Conservation (phyloP, 1,140 invertebrate species). For the Trichoplusia ni region DNA sequence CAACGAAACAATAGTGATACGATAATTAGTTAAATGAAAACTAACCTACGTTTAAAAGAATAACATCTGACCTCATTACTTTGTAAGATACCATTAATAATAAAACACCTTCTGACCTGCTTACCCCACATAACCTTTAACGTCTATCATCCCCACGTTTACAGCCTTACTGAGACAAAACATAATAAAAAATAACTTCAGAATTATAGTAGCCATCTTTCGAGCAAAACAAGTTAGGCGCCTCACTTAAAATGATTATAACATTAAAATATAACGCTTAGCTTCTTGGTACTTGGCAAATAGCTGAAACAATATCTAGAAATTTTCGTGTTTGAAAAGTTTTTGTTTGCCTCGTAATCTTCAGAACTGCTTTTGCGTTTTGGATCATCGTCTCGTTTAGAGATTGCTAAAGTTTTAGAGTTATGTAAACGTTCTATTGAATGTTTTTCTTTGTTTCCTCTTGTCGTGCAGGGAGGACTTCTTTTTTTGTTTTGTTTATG, state of each 20-base stretch:
- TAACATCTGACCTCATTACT: too few species aligned
- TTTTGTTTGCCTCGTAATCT: slow-evolving; percentile 13
- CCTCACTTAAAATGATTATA: neutral
- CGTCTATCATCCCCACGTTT: too few species aligned
- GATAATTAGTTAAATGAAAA: too few species aligned
- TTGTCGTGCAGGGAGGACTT: too few species aligned
- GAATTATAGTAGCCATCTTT: neutral
- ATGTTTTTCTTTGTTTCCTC: neutral
- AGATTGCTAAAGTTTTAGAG: neutral
- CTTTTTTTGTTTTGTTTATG: too few species aligned
- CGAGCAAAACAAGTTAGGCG: neutral
- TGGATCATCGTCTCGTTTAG: slow-evolving; percentile 8
- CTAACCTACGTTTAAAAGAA: too few species aligned
- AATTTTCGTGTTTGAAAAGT: neutral
- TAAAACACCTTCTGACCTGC: too few species aligned
- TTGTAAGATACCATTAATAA: too few species aligned
- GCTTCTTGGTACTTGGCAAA: neutral
- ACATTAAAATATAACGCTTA: neutral
- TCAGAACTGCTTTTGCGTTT: slow-evolving; percentile 7
- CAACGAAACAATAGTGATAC: too few species aligned
- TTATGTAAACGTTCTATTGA: neutral
- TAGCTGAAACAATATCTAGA: neutral
- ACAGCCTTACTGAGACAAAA: too few species aligned
- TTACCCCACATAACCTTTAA: too few species aligned
- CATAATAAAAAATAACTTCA: neutral